Base-by-base conservation (phyloP, 2,888 invertebrate genomes). In the Sinelater perroti region DNA sequence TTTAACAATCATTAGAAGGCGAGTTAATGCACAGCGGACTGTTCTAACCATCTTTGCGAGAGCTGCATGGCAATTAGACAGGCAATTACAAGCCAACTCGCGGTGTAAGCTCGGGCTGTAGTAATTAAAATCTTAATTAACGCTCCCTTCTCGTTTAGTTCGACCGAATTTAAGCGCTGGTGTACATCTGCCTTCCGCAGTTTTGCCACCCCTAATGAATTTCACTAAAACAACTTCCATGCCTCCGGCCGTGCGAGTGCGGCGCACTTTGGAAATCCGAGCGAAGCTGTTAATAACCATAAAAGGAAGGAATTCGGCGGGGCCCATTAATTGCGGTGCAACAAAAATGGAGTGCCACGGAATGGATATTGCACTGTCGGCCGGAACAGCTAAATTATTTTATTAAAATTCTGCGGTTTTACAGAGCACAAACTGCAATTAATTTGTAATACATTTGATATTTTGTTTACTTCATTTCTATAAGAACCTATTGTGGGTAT, bases 1-100 rank as follows among this genome's bases (percentile, higher is more conserved):
- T 53, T 45, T 45, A 53, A 53, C 53, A 55, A 55, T 55, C 40
- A 55, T 55, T 55, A 40, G 30, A 57, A 57, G 51, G 45, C 51
- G 45, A 51, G 38, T 26, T 57, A 57, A 57, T 57, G 45, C 56
- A 57, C 51, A 52, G 38, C 36, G 45, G 45, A 52, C 46, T 57
- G 46, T 36, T 51, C 45, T 51, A 57, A 57, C 45, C 51, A 52
- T 57, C 45, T 45, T 46, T 57, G 51, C 50, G 53, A 54, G 54
- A 58, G 67, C 62, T 65, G 70, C 68, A 71, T 70, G 71, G 72
- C 71, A 74, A 74, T 74, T 74, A 74, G 72, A 67, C 71, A 68
- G 70, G 70, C 72, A 73, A 73, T 73, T 73, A 73, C 70, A 66
- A 68, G 64, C 64, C 64, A 63, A 64, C 66, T 70, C 56, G 60